These are phyloP conservation scores for Ptilorrhoa leucosticta DNA, from an alignment of 2,113 vertebrate species.

Conservation along the genomic window DNA sequence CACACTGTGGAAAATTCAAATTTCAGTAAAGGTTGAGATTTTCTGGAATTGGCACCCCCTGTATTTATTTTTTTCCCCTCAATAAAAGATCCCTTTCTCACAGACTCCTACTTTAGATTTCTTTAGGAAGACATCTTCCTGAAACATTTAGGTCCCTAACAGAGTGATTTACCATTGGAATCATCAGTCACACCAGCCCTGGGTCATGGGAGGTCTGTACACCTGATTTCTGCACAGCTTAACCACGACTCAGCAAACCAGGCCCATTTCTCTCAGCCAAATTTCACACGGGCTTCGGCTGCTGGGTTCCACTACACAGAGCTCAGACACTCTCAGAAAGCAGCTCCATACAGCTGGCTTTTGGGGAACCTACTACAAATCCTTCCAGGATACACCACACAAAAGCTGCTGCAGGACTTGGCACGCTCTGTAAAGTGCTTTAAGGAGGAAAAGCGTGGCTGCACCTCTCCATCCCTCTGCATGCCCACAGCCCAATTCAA, in stretches of 20 bases:
- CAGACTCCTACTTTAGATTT: background rate
- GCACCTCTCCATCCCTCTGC: background rate
- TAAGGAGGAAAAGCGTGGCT: background rate
- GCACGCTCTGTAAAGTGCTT: fast-evolving
- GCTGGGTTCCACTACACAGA: background rate
- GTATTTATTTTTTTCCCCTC: background rate
- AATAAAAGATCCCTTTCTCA: background rate
- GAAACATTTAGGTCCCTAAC: background rate
- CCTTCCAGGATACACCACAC: background rate
- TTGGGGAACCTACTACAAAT: background rate
- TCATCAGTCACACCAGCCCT: background rate
- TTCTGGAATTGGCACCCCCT: background rate
- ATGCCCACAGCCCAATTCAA: background rate
- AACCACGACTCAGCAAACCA: background rate
- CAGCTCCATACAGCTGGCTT: background rate
- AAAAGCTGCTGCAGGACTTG: background rate
- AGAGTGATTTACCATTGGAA: background rate
- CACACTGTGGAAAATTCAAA: background rate
- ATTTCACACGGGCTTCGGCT: background rate
- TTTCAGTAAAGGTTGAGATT: background rate
- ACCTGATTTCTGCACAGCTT: background rate
- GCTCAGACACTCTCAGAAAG: background rate
- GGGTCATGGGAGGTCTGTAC: background rate
- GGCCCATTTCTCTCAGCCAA: background rate
- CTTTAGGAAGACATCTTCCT: background rate